phyloP scores from a whole-genome alignment of 1,140 invertebrate species.

The Panagrolaimus sp. region DNA sequence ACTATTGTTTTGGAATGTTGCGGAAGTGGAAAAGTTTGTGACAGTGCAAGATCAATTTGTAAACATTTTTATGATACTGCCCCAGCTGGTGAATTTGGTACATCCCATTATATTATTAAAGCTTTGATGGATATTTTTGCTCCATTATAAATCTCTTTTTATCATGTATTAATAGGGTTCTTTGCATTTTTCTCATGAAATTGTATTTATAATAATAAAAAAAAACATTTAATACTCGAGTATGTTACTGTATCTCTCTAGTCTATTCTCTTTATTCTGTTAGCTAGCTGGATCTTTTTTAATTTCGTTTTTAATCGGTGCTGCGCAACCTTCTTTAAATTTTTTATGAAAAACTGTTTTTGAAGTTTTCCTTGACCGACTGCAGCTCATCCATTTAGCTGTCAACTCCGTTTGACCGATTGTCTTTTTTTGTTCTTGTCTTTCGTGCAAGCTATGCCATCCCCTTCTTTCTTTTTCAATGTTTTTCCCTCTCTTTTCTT shows the following conservation, averaged over 20 bases:
- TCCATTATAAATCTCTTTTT: slow-evolving; percentile 8
- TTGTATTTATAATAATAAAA: no score
- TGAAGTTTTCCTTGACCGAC: no score
- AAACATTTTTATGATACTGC: slow-evolving; percentile 95
- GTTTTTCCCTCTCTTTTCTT: slow-evolving; percentile 7
- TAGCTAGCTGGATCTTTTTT: no score
- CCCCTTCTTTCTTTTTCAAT: slow-evolving; percentile 2
- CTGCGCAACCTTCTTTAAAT: no score
- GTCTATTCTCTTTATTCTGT: no score
- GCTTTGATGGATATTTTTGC: slow-evolving; percentile 54
- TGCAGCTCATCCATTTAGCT: slow-evolving; percentile 15
- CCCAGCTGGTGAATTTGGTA: slow-evolving; percentile 89
- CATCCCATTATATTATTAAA: slow-evolving; percentile 82
- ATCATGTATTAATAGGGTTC: no score
- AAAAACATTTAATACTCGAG: no score
- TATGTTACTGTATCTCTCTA: no score
- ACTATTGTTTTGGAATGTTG: slow-evolving; percentile 87
- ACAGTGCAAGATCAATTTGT: slow-evolving; percentile 86
- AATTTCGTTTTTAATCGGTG: no score
- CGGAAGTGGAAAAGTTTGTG: slow-evolving; percentile 72
- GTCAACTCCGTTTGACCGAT: slow-evolving; percentile 17
- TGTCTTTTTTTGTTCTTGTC: slow-evolving; percentile 6
- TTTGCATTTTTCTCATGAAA: no score
- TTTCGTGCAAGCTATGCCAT: neutral
- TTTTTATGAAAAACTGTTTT: no score